Evolutionary conservation across 2,113 vertebrate species (phyloP), one percentile per base, ranked within the genome.

Genomic region (Vicugna pacos): DNA sequence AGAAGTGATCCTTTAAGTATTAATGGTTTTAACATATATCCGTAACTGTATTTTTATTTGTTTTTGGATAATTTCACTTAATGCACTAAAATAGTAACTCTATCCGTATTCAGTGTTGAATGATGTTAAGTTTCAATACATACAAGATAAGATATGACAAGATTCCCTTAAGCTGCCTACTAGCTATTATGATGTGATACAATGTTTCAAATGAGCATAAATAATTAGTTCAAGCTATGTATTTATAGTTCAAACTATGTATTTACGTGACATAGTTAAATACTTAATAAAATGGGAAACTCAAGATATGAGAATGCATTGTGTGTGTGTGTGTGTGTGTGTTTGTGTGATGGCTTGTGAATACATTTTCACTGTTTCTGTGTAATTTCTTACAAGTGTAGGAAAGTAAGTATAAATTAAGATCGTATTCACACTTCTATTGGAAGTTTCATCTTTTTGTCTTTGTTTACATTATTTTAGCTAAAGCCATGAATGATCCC

Each of bases 31-130:
- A 72, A 52, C 83, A 72, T 67, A 10, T 89, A 42, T 83, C 22
- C n/a, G 77, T 92, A 52, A 50, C 20, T 54, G 35, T 32, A 48
- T 91, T 91, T 89, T 93, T 93, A 60, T 87, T 93, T 93, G 73
- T 26, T 70, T 93, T 82, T 60, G 20, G 28, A 70, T 77, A 87
- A 87, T 87, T 77, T 93, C 15, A 50, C 32, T 82, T 82, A 76
- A 75, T 52, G 48, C 70, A 82, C 60, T 82, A 42, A 96, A 82
- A 52, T 50, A 19, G 4, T 95, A n/a, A 54, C 70, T 91, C 42
- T 58, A 42, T 42, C 26, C 11, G 67, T 81, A 81, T 75, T 91
- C 32, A 42, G 38, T 42, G 38, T 42, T 42, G 38, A 42, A 42
- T 42, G 38, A 42, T 42, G 38, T 42, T 42, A 42, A 42, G 12